Evolutionary conservation across 2,888 invertebrate genomes (phyloP), one percentile per base, ranked within the genome.

Genomic region (Apotomis turbidana): DNA sequence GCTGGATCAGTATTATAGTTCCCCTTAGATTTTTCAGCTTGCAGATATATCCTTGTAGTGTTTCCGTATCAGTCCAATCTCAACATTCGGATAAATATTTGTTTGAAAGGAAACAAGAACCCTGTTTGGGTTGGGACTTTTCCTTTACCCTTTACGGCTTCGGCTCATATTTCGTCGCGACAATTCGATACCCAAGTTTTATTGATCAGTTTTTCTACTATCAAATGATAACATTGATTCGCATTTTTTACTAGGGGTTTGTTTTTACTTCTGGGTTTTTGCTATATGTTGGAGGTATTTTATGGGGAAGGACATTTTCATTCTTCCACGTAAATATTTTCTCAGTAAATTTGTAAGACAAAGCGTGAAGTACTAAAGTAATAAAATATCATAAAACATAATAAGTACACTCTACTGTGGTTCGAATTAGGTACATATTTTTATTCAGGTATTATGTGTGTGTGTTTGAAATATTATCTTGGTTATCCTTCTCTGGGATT

Each of bases 41-140:
- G 44, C 15, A 44, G 6, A 46, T 70, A 58, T 41, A 51, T 9
- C 59, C 52, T 49, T 5, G 10, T 49, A 49, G 15, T 52, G 41
- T 68, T 71, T 71, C 63, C 41, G 55, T 68, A 52, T 72, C 41
- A 61, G 44, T 57, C 60, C 68, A 62, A 72, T 72, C 72, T 59
- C 71, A 51, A 62, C 71, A 57, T 67, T 61, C 38, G 71, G 41
- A 68, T 68, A 72, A 72, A 72, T 68, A 72, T 72, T 72, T 68
- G 72, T 54, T 36, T 63, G 46, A 54, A 58, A 52, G 58, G 58
- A 72, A 63, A 72, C 62, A 68, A 38, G 68, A 57, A 44, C 72
- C 61, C 52, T 63, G 63, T 72, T 72, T 72, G 63, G 62, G 58
- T 72, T 63, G 54, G 58, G 68, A 68, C 46, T 72, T 72, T 68